Conservation (phyloP, 2,113 vertebrate species). For the Lepisosteus osseus region DNA sequence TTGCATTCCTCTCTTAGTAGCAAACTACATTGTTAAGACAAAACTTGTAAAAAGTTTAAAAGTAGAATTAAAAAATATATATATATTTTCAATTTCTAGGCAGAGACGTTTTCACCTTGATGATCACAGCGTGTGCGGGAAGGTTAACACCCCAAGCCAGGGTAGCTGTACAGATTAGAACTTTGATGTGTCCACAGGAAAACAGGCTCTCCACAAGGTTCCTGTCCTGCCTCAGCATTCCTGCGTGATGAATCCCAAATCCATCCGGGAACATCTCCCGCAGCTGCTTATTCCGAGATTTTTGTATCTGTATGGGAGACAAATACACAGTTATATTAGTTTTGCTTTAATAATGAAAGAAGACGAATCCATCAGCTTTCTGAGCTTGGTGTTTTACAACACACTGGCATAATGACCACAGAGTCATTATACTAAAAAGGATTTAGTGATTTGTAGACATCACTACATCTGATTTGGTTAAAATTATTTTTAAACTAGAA, state of each 20-base stretch:
- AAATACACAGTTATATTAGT: background rate
- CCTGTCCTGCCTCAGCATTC: slow-evolving; percentile 92
- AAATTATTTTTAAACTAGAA: no score
- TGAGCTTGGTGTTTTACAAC: no score
- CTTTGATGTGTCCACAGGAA: slow-evolving; percentile 88
- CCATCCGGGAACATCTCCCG: slow-evolving; percentile 94
- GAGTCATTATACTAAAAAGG: no score
- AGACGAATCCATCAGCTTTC: no score
- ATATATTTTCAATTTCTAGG: no score
- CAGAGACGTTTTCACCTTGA: slow-evolving; percentile 76
- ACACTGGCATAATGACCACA: no score
- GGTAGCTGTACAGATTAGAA: slow-evolving; percentile 91
- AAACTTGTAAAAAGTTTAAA: no score
- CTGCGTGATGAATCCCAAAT: slow-evolving; percentile 95
- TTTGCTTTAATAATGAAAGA: background rate
- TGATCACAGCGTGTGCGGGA: slow-evolving; percentile 97
- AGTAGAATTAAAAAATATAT: no score
- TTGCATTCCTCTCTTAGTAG: background rate
- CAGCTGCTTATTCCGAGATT: slow-evolving; percentile 94
- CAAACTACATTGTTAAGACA: background rate
- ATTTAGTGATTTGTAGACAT: no score
- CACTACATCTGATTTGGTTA: no score
- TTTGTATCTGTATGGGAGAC: slow-evolving; percentile 74
- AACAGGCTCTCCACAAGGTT: slow-evolving; percentile 91
- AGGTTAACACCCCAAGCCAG: slow-evolving; percentile 98